Evolutionary conservation across 2,888 invertebrate genomes (phyloP).

Genomic region (Andrena minutula): DNA sequence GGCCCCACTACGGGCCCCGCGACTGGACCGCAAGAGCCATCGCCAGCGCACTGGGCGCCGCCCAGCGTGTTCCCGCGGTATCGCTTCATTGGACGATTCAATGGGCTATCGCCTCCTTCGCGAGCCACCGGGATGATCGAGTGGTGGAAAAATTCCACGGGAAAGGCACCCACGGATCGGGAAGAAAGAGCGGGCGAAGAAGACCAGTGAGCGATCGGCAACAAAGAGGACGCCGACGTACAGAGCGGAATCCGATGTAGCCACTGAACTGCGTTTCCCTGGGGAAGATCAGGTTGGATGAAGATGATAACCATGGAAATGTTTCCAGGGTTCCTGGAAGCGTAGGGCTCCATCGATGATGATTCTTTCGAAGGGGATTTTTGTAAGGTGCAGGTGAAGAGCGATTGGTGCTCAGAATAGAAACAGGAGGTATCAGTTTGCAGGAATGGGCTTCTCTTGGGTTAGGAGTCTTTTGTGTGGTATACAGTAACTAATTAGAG

Average conservation of each 20-base stretch:
- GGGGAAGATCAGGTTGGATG: constrained; percentile 47
- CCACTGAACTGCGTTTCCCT: constrained; percentile 50
- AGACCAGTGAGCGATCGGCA: constrained; percentile 70
- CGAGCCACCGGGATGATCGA: constrained; percentile 64
- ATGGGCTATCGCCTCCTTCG: constrained; percentile 76
- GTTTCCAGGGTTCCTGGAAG: neutral
- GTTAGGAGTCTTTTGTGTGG: constrained; percentile 1
- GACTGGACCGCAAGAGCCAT: constrained; percentile 65
- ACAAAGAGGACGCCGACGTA: constrained; percentile 71
- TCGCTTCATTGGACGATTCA: constrained; percentile 78
- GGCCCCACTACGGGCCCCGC: constrained; percentile 61
- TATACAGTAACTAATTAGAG: constrained; percentile 35
- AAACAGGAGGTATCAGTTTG: neutral
- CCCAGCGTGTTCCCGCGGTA: constrained; percentile 78
- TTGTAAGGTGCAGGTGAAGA: constrained; percentile 6
- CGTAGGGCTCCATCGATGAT: neutral
- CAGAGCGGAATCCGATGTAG: constrained; percentile 64
- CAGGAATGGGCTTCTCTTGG: constrained; percentile 24
- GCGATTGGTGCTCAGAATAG: neutral
- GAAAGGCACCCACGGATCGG: constrained; percentile 60
- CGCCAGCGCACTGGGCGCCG: constrained; percentile 73
- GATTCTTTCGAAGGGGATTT: neutral
- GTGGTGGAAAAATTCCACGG: constrained; percentile 73
- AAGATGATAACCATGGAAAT: constrained; percentile 47
- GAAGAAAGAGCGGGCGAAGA: constrained; percentile 60